phyloP scores from a whole-genome alignment of 23 tunicate species.

The Clavelina lepadiformis region DNA sequence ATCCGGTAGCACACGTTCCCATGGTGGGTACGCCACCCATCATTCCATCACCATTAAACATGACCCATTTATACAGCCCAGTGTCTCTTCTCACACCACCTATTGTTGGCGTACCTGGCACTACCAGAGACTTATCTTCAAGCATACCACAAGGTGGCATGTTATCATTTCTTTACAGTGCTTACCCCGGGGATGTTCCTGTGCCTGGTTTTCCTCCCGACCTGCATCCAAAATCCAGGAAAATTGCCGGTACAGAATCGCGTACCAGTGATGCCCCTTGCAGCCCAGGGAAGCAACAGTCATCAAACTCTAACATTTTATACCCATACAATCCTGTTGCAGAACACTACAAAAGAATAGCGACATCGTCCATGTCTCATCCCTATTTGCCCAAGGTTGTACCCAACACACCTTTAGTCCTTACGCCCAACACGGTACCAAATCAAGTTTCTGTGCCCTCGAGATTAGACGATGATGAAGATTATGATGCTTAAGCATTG shows the following conservation, averaged over 20 bases:
- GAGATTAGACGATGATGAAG: conserved; percentile 20
- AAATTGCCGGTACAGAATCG: neutral
- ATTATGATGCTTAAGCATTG: conserved; percentile 24
- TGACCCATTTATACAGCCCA: conserved; percentile 31
- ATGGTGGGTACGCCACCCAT: conserved; percentile 1
- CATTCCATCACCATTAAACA: conserved; percentile 22
- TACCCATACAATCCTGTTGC: conserved; percentile 41
- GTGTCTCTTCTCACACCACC: neutral
- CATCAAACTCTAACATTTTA: neutral
- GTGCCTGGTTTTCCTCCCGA: neutral
- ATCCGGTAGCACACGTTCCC: neutral
- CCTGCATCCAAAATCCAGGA: neutral
- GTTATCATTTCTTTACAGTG: conserved; percentile 59
- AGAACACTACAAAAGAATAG: conserved; percentile 3
- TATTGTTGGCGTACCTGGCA: neutral
- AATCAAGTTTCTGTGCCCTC: neutral
- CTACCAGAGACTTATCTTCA: conserved; percentile 1
- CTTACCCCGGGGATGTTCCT: conserved; percentile 15
- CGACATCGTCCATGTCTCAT: neutral
- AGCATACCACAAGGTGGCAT: conserved; percentile 50
- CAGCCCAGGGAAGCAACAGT: neutral
- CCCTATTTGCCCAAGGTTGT: neutral
- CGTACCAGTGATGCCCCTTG: neutral
- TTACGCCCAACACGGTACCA: neutral
- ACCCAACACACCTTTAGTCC: neutral